Conservation (phyloP, 1,140 invertebrate genomes). For the Subanguina moxae region DNA sequence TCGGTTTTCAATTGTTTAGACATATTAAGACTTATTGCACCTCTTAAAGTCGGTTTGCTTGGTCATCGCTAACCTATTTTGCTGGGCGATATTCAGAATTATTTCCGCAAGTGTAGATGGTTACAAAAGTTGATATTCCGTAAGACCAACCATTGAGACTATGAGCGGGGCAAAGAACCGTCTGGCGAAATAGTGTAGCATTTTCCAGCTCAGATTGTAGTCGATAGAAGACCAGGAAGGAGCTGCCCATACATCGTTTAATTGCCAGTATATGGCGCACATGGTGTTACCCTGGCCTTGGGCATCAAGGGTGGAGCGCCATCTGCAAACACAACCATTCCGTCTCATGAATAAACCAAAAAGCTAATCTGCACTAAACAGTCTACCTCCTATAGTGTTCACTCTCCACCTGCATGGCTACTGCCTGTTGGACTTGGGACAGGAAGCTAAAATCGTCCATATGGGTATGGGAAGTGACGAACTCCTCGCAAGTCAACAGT, state of each 20-base stretch:
- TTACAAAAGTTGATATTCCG: too few relatives aligned
- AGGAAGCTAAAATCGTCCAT: slow-evolving; percentile 47
- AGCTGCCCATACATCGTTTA: slow-evolving; percentile 95
- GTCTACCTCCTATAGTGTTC: slow-evolving; percentile 85
- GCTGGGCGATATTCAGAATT: too few relatives aligned
- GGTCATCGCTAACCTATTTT: too few relatives aligned
- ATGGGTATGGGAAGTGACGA: slow-evolving; percentile 2
- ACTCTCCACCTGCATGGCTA: slow-evolving; percentile 78
- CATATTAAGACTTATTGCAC: too few relatives aligned
- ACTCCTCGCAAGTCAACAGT: not conserved
- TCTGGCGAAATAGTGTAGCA: slow-evolving; percentile 52
- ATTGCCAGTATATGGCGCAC: slow-evolving; percentile 97
- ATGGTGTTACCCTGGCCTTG: slow-evolving; percentile 66
- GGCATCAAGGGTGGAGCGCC: slow-evolving; percentile 42
- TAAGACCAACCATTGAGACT: slow-evolving; percentile 39
- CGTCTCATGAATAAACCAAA: slow-evolving; percentile 2
- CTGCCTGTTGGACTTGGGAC: slow-evolving; percentile 75
- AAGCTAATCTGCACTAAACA: too few relatives aligned
- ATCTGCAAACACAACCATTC: slow-evolving; percentile 38
- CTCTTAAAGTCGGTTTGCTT: too few relatives aligned
- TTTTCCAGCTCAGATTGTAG: slow-evolving; percentile 54
- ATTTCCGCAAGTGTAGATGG: too few relatives aligned
- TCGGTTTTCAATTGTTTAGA: too few relatives aligned
- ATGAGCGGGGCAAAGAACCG: slow-evolving; percentile 50
- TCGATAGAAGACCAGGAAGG: slow-evolving; percentile 89